These are phyloP conservation scores for Forbesichthys papilliferus DNA, from an alignment of 2,113 vertebrate species.

Conservation along the genomic window DNA sequence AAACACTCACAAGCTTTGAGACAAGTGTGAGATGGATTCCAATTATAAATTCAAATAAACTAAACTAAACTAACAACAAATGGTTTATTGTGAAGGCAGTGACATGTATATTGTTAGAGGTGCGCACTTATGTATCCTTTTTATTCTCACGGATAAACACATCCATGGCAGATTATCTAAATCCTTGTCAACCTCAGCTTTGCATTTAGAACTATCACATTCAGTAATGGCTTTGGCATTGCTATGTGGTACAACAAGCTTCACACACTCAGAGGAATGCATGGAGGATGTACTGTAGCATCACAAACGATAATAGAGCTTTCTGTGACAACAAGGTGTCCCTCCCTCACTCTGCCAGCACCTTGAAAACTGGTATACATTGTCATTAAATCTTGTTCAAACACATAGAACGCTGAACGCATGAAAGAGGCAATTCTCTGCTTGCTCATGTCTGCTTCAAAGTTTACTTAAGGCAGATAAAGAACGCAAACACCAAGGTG, in stretches of 20 bases:
- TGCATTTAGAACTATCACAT: conserved; percentile 15
- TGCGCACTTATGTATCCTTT: too few species aligned
- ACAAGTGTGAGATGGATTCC: too few species aligned
- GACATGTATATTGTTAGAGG: too few species aligned
- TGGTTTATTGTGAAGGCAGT: too few species aligned
- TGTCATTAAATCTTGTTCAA: conserved; percentile 54
- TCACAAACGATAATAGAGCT: conserved; percentile 16
- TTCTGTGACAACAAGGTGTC: not conserved
- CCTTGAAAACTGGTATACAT: conserved; percentile 46
- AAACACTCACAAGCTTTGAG: too few species aligned
- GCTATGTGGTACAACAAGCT: too few species aligned
- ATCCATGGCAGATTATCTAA: too few species aligned
- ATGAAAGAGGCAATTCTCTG: conserved; percentile 49
- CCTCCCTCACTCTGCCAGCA: conserved; percentile 21
- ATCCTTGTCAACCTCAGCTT: not conserved
- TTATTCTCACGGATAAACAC: not conserved
- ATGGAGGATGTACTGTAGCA: not conserved
- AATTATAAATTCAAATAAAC: too few species aligned
- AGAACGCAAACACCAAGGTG: conserved; percentile 45
- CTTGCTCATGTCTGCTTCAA: conserved; percentile 52
- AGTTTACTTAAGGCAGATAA: conserved; percentile 46
- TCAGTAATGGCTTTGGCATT: conserved; percentile 1
- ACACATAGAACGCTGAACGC: conserved; percentile 52
- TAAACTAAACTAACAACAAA: too few species aligned
- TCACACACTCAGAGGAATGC: too few species aligned